Evolutionary conservation across 2,113 vertebrate genomes (phyloP), one percentile per base, ranked within the genome.

Genomic region (Pristiophorus japonicus): DNA sequence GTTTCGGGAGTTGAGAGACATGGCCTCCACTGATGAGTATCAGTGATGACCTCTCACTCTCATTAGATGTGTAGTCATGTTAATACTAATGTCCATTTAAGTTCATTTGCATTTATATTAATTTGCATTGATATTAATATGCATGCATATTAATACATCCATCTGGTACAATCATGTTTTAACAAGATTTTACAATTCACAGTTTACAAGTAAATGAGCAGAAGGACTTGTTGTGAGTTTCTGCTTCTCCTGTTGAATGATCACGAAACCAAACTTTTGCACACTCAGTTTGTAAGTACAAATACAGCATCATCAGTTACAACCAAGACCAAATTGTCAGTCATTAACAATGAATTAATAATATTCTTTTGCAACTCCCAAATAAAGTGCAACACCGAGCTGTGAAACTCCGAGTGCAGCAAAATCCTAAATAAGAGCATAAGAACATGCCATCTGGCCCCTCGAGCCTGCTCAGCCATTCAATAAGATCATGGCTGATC

Each of bases 111-210:
- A 92, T 63, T 65, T 38, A 92, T 38, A 38, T 92, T 92, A 63
- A 92, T 92, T 92, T 92, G 88, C 88, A 92, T 92, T 38, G 63
- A 20, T 22, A 92, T 92, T 92, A 92, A 92, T 92, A 92, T 92
- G 88, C 88, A 92, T 65, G 34, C 88, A 92, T 92, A 34, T 38
- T 63, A 63, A 92, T 92, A 34, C 14, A 63, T 92, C 88, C 88
- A 92, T 92, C 88, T 92, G 88, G 88, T 59, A 65, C n/a, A 27
- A 91, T 91, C 34, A 91, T 91, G 62, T 62, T 91, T 91, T 91
- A 92, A 92, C 34, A 30, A 22, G 34, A 22, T 38, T 62, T 42
- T 63, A 92, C 62, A 92, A 63, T 42, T 63, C 59, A n/a, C 55
- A 91, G 30, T 91, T 92, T 63, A 38, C 10, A 63, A 91, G 51